Base-by-base conservation (phyloP, 2,113 vertebrate genomes). In the Nipponia nippon region DNA sequence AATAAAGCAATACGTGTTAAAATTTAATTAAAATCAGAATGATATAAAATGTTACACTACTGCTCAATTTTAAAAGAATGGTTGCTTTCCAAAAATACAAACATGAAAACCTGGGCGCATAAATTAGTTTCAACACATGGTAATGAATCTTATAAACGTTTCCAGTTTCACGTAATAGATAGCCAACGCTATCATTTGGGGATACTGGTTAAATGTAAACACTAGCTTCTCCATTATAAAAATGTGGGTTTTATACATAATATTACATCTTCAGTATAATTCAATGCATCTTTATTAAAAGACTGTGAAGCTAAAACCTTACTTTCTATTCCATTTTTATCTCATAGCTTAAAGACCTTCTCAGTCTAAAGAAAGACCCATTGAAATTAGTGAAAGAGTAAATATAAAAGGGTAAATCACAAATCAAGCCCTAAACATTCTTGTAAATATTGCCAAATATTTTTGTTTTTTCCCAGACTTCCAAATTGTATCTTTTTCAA, bases 21-120 rank as follows among this genome's bases (percentile, higher is more conserved):
- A 89, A 76, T 66, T 49, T 73, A 87, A 91, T 91, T 96, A 52
- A 80, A 72, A 71, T 55, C 5, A 53, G 32, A 92, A 50, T 72
- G 0, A 75, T 56, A 32, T 15, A 89, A 93, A 73, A 59, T 78
- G 14, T 36, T 90, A n/a, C 8, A 70, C 25, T 91, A n/a, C 2
- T 75, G 32, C 4, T 88, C 32, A 87, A 30, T 83, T 95, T 59
- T 46, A 44, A 56, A 67, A 22, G 13, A 95, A 61, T 27, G 2
- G 5, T 53, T 87, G 6, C 4, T 89, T 97, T 87, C 59, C 21
- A 75, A 81, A 89, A 95, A 21, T 16, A 40, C 2, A 13, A 25
- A 34, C 20, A 82, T 11, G 25, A 72, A 93, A 92, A 52, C 14
- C 4, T 63, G 3, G 3, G 65, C 16, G 94, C 26, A 1, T 46